A percentile compares a stretch with the other conserved stretches of the same genome.
phyloP scores from a whole-genome alignment of 2,797 vertebrate species.

The Myotis planiceps region DNA sequence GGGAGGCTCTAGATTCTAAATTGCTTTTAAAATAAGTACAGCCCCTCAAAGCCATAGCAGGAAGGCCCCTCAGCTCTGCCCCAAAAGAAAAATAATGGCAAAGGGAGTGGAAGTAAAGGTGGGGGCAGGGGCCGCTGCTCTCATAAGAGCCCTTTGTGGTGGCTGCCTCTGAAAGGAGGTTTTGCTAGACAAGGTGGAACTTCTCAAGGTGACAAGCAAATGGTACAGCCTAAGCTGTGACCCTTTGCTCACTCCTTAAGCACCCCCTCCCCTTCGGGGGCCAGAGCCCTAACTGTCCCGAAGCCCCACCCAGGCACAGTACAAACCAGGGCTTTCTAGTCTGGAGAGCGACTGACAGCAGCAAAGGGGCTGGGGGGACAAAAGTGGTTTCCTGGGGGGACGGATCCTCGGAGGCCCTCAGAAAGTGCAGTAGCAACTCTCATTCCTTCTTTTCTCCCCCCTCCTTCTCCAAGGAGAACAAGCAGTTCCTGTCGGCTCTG shows the following conservation, averaged over 20 bases:
- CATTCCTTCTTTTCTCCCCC: conserved; percentile 37
- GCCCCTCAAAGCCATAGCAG: conserved; percentile 68
- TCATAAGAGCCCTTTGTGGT: conserved; percentile 80
- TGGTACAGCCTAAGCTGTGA: conserved; percentile 74
- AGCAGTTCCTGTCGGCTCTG: conserved; percentile 64
- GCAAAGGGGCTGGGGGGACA: conserved; percentile 56
- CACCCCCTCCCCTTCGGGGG: conserved; percentile 25
- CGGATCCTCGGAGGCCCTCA: conserved; percentile 47
- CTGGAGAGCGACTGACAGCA: conserved; percentile 56
- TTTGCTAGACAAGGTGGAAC: conserved; percentile 82
- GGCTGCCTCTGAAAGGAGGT: conserved; percentile 79
- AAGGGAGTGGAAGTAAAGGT: conserved; percentile 68
- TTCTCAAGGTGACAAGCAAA: conserved; percentile 83
- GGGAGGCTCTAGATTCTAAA: conserved; percentile 53
- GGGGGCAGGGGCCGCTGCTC: conserved; percentile 67
- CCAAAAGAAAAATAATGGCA: conserved; percentile 81
- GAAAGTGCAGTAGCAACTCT: conserved; percentile 44
- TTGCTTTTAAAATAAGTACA: conserved; percentile 67
- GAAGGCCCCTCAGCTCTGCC: conserved; percentile 76
- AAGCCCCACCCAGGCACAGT: conserved; percentile 65
- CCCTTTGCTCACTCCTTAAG: conserved; percentile 60
- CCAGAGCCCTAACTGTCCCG: conserved; percentile 57
- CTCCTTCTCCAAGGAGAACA: conserved; percentile 63
- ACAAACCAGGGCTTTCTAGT: conserved; percentile 78
- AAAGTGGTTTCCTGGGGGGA: conserved; percentile 73